Evolutionary conservation across 2,113 vertebrate genomes (phyloP), one percentile per base, ranked within the genome.

Genomic region (Cyprinodon brontotheroides): DNA sequence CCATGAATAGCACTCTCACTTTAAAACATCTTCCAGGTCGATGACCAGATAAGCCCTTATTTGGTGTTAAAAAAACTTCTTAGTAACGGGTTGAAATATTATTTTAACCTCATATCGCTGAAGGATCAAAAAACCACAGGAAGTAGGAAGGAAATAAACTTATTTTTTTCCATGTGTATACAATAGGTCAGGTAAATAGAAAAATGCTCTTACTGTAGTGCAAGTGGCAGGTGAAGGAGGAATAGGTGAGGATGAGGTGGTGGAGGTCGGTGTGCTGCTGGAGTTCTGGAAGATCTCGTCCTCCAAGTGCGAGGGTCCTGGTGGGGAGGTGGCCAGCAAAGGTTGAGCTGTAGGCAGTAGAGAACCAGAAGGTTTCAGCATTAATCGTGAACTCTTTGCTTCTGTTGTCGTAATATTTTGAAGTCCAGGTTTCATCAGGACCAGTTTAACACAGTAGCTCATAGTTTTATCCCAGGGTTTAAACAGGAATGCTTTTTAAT

Each of bases 231-330:
- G 96, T 7, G 95, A 96, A n/a, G 95, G 95, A 0, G 96, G 96
- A 69, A 96, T 96, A 61, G 96, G 96, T 0, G 96, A 97, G 36
- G 96, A 96, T 3, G 96, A 97, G 37, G 96, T 97, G 83, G 96
- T 97, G 20, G 96, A 97, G 37, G 96, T 97, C 84, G 96, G 96
- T 12, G 96, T 97, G 92, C 96, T 96, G 93, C 96, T 97, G n/a
- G 96, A 97, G 91, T 96, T 94, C 85, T 95, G 96, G 92, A 97
- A 97, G 91, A 96, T 93, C 87, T 97, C 96, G 1, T 97, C 96
- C 86, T 97, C 96, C 90, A 95, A 84, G 85, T 94, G 92, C 41
- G 95, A 96, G 89, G 95, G 91, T 78, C 95, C 94, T 12, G 96
- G 94, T 0, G 96, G 96, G 74, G 96, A 97, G 50, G 96, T 96